Conservation (phyloP, 2,888 invertebrate genomes). For the Epicampocera succincta region DNA sequence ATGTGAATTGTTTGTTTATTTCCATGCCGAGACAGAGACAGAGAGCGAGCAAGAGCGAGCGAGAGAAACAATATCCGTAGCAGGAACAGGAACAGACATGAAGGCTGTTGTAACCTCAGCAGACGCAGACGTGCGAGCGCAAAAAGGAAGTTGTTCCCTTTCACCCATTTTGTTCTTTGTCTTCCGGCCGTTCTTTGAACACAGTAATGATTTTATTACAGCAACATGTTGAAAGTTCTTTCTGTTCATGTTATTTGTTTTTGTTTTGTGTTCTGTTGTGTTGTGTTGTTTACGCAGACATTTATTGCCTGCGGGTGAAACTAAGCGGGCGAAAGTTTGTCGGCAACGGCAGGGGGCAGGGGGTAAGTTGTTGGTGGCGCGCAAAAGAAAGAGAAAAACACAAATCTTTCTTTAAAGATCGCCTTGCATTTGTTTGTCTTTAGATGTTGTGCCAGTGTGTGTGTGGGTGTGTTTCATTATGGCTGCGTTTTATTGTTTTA, state of each 20-base stretch:
- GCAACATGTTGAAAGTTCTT: slow-evolving; percentile 69
- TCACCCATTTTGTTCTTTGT: background rate
- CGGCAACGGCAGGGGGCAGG: background rate
- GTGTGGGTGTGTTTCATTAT: background rate
- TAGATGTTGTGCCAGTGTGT: too few species aligned
- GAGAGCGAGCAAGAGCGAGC: background rate
- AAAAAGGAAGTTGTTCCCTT: slow-evolving; percentile 37
- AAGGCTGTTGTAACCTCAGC: slow-evolving; percentile 33
- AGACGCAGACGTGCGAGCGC: slow-evolving; percentile 12
- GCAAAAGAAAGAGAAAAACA: background rate
- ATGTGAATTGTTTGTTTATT: slow-evolving; percentile 4
- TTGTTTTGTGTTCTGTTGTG: slow-evolving; percentile 48
- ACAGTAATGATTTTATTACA: slow-evolving; percentile 69
- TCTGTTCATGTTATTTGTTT: slow-evolving; percentile 35
- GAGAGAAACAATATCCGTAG: too few species aligned
- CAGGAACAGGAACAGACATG: slow-evolving; percentile 20
- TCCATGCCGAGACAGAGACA: background rate
- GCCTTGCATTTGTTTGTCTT: slow-evolving; percentile 18
- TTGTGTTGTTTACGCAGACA: slow-evolving; percentile 62
- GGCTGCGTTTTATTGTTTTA: background rate
- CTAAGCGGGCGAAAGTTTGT: background rate
- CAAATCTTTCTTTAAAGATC: slow-evolving; percentile 3
- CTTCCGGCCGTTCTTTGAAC: slow-evolving; percentile 51
- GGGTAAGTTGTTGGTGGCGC: background rate
- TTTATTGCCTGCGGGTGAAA: slow-evolving; percentile 63